Percentiles rank a stretch among this genome's conserved stretches.
Conservation (phyloP, 2,797 vertebrate species). For the Falco rusticolus region DNA sequence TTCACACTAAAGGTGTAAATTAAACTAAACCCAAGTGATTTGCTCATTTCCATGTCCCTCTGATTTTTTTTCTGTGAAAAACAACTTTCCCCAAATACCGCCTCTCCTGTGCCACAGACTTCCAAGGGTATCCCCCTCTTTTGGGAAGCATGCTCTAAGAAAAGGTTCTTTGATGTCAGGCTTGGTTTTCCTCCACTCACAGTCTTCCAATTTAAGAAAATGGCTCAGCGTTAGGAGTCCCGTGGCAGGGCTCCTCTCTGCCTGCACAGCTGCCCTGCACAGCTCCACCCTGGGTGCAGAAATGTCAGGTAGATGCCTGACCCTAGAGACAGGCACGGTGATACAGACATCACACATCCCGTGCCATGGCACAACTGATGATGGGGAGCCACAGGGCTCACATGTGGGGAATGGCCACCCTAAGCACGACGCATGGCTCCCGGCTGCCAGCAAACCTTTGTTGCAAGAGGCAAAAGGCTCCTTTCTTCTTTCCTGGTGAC, state of each 20-base stretch:
- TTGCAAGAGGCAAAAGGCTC: background rate
- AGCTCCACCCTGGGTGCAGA: background rate
- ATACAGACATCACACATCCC: rapidly evolving
- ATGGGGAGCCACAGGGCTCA: background rate
- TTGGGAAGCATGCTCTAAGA: background rate
- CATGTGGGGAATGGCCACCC: rapidly evolving
- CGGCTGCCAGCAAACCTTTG: background rate
- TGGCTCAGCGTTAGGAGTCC: background rate
- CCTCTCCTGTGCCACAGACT: background rate
- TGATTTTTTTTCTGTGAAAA: background rate
- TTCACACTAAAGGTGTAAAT: background rate
- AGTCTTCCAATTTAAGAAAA: background rate
- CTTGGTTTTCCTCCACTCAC: rapidly evolving
- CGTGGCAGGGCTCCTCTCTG: background rate
- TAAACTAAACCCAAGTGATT: background rate
- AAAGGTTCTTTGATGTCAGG: background rate
- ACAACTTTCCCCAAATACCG: background rate
- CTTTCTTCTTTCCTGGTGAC: background rate
- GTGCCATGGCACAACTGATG: rapidly evolving
- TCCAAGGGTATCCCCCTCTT: background rate
- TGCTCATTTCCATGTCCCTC: background rate
- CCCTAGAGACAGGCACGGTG: rapidly evolving
- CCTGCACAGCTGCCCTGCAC: background rate
- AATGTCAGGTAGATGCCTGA: background rate
- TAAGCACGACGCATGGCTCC: rapidly evolving